Evolutionary conservation across 2,888 invertebrate genomes (phyloP), one percentile per base, ranked within the genome.

Genomic region (Lasioglossum oenotherae): DNA sequence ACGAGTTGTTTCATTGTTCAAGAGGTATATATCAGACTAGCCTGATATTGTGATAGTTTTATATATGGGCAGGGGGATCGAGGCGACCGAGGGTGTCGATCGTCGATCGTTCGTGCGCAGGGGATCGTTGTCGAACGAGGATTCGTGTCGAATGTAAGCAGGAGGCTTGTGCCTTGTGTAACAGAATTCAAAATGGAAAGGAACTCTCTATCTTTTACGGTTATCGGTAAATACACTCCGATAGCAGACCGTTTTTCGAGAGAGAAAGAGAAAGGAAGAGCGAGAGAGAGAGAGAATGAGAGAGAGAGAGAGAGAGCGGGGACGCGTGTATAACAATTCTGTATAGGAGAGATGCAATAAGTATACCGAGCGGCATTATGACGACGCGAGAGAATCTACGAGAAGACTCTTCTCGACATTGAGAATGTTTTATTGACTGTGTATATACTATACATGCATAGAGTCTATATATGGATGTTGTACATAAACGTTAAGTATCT

Each of bases 321-420:
- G 46, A 53, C 27, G 76, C 49, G 76, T 44, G 76, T 27, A 74
- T 78, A 27, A 74, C 38, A 31, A 60, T 23, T 74, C 41, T 74
- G 79, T 79, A 82, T 38, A 85, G 90, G 87, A 86, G 77, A 90
- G 90, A 92, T 93, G 92, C 92, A 93, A 93, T 93, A 93, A 92
- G 80, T 87, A 86, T 87, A 90, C 86, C 82, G 89, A 90, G 90
- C 90, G 92, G 93, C 93, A 93, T 93, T 93, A 91, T 60, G 80
- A 77, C 57, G 78, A 88, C n/a, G 71, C 77, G 73, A 57, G 35
- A 69, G 46, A 44, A 79, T 76, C 53, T 82, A 78, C 27, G 78
- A 76, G 77, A 23, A 53, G 64, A 83, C 74, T 78, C 67, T 86
- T 49, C 53, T n/a, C 53, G 53, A n/a, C 85, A 86, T 86, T 83